These are phyloP conservation scores for Labroides dimidiatus DNA, from an alignment of 2,797 vertebrate genomes.

Conservation along the genomic window DNA sequence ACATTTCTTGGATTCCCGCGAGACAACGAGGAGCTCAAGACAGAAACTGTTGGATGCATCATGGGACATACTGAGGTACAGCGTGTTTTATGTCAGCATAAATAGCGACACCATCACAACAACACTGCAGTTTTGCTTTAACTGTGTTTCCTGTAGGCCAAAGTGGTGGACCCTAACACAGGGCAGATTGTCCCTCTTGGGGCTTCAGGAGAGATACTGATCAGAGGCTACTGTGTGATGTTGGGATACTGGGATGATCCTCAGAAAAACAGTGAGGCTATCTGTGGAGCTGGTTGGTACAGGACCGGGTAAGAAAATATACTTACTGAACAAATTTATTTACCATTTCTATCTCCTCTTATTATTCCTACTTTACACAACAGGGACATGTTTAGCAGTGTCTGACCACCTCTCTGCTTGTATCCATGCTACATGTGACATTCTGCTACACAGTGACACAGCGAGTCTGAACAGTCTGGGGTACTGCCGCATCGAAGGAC, in stretches of 20 bases:
- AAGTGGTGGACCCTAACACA: slow-evolving; percentile 83
- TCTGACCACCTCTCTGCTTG: too few species aligned
- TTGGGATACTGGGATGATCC: slow-evolving; percentile 89
- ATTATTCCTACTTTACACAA: not conserved
- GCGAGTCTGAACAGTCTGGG: slow-evolving; percentile 86
- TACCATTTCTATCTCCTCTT: too few species aligned
- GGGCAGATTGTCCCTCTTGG: slow-evolving; percentile 81
- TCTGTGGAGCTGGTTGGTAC: slow-evolving; percentile 88
- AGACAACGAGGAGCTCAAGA: slow-evolving; percentile 82
- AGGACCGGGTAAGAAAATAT: slow-evolving; percentile 88
- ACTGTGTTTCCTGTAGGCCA: slow-evolving; percentile 80
- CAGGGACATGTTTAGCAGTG: too few species aligned
- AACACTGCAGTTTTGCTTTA: not conserved
- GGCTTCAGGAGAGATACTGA: slow-evolving; percentile 86
- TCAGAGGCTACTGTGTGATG: slow-evolving; percentile 92
- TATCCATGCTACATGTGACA: not conserved
- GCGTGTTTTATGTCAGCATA: not conserved
- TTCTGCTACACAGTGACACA: slow-evolving; percentile 82
- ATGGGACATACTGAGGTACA: slow-evolving; percentile 90
- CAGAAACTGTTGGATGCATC: slow-evolving; percentile 85
- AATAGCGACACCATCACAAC: not conserved
- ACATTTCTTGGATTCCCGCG: slow-evolving; percentile 87
- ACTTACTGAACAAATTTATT: too few species aligned
- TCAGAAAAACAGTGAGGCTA: slow-evolving; percentile 81
- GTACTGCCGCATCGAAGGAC: slow-evolving; percentile 91